phyloP scores from a whole-genome alignment of 2,113 vertebrate genomes.

The Channa argus region DNA sequence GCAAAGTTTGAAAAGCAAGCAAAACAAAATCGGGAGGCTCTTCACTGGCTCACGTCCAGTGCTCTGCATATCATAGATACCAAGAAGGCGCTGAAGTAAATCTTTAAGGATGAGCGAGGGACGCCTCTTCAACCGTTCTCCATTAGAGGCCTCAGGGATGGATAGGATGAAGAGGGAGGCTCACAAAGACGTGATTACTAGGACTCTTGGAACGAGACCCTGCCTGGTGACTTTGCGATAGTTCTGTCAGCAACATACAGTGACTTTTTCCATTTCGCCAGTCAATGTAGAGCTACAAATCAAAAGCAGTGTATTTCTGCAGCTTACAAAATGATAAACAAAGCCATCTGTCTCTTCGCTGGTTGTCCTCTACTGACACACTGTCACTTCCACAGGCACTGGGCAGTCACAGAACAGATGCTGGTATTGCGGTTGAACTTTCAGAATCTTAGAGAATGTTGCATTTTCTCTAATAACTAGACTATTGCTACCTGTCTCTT shows the following conservation, averaged over 20 bases:
- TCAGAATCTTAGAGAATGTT: constrained; percentile 33
- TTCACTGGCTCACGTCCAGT: constrained; percentile 56
- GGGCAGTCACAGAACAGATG: constrained; percentile 51
- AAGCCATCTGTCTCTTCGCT: constrained; percentile 71
- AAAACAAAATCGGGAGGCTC: constrained; percentile 60
- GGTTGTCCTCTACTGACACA: constrained; percentile 57
- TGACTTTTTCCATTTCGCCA: constrained; percentile 44
- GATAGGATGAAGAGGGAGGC: constrained; percentile 62
- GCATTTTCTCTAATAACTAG: constrained; percentile 30
- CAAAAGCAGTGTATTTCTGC: constrained; percentile 65
- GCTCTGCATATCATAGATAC: constrained; percentile 72
- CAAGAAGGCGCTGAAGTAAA: constrained; percentile 61
- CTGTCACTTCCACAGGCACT: constrained; percentile 28
- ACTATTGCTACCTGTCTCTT: not conserved
- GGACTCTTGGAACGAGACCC: constrained; percentile 74
- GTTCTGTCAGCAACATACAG: constrained; percentile 58
- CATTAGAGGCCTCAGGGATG: constrained; percentile 63
- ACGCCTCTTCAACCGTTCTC: constrained; percentile 59
- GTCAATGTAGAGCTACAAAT: constrained; percentile 71
- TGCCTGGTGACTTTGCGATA: constrained; percentile 69
- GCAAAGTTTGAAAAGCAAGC: constrained; percentile 60
- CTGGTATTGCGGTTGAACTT: constrained; percentile 52
- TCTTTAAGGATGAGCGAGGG: constrained; percentile 55
- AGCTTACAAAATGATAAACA: constrained; percentile 72
- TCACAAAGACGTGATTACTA: constrained; percentile 75